phyloP scores from a whole-genome alignment of 2,113 vertebrate species.

The Zosterops hypoxanthus region DNA sequence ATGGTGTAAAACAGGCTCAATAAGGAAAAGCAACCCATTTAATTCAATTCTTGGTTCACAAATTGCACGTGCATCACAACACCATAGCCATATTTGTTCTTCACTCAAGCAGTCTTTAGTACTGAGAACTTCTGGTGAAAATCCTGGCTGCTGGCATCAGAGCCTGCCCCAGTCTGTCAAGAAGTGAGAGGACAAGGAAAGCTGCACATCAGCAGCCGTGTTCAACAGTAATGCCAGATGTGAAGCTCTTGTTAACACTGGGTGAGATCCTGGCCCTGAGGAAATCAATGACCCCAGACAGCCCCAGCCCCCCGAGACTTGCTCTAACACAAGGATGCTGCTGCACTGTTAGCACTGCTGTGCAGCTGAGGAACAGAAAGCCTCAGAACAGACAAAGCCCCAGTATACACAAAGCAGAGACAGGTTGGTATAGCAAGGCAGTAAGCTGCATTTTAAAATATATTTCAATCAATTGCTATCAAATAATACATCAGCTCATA shows the following conservation, averaged over 20 bases:
- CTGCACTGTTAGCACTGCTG: not conserved
- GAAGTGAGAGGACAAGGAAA: not conserved
- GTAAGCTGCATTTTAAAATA: not conserved
- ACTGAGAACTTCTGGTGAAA: not conserved
- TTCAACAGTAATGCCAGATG: not conserved
- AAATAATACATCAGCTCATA: not conserved
- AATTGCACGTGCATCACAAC: rapidly evolving
- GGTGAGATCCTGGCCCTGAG: not conserved
- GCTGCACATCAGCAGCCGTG: not conserved
- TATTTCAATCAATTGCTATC: not conserved
- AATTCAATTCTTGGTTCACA: not conserved
- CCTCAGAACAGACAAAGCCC: not conserved
- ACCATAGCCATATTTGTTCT: not conserved
- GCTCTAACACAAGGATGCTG: not conserved
- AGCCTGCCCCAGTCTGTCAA: not conserved
- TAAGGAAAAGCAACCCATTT: not conserved
- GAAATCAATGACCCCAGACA: not conserved
- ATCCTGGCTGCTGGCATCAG: not conserved
- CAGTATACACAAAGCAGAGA: not conserved
- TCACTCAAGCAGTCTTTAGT: not conserved
- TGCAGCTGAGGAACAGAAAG: not conserved
- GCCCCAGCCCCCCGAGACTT: not conserved
- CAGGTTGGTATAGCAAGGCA: not conserved
- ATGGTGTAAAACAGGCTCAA: too few relatives aligned
- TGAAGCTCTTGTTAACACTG: not conserved